Evolutionary conservation across 2,113 vertebrate genomes (phyloP).

Genomic region (Rhizomys pruinosus): DNA sequence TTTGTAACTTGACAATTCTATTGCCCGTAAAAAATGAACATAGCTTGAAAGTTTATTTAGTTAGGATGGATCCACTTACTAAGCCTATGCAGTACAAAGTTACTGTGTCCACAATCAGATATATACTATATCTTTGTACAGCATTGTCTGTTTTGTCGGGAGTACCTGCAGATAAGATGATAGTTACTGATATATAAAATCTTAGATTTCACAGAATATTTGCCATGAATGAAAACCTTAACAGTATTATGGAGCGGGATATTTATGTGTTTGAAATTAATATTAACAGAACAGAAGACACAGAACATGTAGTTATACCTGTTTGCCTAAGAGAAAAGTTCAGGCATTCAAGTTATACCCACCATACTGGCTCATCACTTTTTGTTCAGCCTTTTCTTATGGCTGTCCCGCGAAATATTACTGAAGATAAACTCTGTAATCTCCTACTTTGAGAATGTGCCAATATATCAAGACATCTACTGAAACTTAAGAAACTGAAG

Average conservation of each 20-base stretch:
- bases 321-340: constrained; percentile 97
- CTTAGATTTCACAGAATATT: constrained; percentile 99
- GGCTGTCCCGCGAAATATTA: constrained; percentile 95
- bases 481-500: no score
- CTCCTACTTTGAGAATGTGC: constrained; percentile 94
- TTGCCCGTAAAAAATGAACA: constrained; percentile 99
- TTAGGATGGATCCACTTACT: constrained; percentile 94
- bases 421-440: constrained; percentile 98
- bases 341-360: constrained; percentile 96
- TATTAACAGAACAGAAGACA: constrained; percentile 95
- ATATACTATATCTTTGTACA: constrained; percentile 96
- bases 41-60: no score
- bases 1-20: constrained; percentile 98
- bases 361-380: constrained; percentile 93
- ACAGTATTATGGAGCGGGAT: constrained; percentile 98
- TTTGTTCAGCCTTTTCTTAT: constrained; percentile 98
- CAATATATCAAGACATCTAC: constrained; percentile 89
- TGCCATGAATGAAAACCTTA: constrained; percentile 96
- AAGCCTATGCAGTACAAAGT: constrained; percentile 99
- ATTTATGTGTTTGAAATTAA: constrained; percentile 93
- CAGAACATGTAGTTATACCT: constrained; percentile 96
- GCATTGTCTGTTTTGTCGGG: constrained; percentile 92
- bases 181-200: constrained; percentile 99
- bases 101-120: constrained; percentile 98
- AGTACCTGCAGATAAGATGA: constrained; percentile 95